Evolutionary conservation across 2,113 vertebrate species (phyloP).

Genomic region (Oreochromis niloticus): DNA sequence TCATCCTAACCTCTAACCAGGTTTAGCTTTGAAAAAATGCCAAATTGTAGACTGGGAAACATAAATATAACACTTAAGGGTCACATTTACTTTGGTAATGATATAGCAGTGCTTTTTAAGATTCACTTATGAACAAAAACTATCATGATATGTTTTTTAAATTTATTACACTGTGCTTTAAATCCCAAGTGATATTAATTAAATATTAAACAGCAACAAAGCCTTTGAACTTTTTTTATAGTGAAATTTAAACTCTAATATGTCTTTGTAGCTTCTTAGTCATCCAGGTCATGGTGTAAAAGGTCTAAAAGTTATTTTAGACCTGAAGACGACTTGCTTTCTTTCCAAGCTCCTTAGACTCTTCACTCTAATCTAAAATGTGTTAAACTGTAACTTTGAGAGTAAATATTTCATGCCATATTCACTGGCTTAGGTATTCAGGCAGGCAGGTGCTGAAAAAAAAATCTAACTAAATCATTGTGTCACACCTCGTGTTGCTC

Average conservation of each 20-base stretch:
- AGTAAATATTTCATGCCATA: background rate
- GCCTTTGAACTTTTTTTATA: background rate
- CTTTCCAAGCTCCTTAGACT: background rate
- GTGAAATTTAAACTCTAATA: background rate
- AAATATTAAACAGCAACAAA: background rate
- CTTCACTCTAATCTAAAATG: background rate
- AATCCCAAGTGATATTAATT: background rate
- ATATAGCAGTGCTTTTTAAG: background rate
- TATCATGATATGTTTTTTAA: accelerated
- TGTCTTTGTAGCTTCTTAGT: background rate
- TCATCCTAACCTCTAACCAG: background rate
- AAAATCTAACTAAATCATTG: background rate
- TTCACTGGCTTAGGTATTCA: background rate
- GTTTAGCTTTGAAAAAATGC: background rate
- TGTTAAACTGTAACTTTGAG: background rate
- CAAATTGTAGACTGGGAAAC: background rate
- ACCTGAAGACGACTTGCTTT: background rate
- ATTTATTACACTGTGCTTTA: background rate
- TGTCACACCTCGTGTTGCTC: background rate
- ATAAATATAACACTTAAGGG: background rate
- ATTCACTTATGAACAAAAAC: background rate
- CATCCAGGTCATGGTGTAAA: background rate
- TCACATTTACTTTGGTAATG: background rate
- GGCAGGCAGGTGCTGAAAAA: background rate
- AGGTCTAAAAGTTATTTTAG: too few relatives aligned